Percentiles rank a stretch among this genome's conserved stretches.
Conservation (phyloP, 37 sponge, comb jelly and placozoan genomes). For the Oscarella lobularis region DNA sequence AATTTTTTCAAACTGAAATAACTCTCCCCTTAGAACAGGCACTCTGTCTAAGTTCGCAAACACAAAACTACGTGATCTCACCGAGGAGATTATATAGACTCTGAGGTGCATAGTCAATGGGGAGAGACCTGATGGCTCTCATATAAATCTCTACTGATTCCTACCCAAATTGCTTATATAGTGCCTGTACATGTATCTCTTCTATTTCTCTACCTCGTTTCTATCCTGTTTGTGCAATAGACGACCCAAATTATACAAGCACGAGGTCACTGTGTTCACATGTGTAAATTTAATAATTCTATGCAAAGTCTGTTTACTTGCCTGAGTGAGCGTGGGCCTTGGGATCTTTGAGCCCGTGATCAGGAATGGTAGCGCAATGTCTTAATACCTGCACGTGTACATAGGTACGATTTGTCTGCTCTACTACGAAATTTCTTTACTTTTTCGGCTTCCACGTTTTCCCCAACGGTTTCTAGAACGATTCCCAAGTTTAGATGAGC, state of each 20-base stretch:
- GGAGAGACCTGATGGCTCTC: background rate
- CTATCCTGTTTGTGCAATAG: background rate
- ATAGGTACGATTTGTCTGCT: background rate
- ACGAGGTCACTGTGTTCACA: background rate
- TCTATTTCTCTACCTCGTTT: background rate
- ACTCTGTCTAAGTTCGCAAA: too few species aligned
- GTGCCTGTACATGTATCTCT: background rate
- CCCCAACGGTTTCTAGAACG: slow-evolving; percentile 1
- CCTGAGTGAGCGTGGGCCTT: slow-evolving; percentile 16
- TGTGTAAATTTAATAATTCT: background rate
- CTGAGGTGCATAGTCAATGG: background rate
- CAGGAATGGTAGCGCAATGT: slow-evolving; percentile 16
- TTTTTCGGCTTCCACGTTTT: slow-evolving; percentile 16
- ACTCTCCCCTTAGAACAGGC: too few species aligned
- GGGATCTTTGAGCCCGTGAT: slow-evolving; percentile 33
- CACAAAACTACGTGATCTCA: too few species aligned
- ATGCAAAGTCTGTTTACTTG: too few species aligned
- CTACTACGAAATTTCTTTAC: slow-evolving; percentile 4
- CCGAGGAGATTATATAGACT: slow-evolving; percentile 5
- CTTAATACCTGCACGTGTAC: slow-evolving; percentile 10
- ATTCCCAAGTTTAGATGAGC: slow-evolving; percentile 37
- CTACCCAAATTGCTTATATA: background rate
- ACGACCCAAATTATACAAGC: background rate
- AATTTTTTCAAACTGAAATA: background rate
- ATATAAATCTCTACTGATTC: background rate